Percentiles rank a stretch among this genome's conserved stretches.
Evolutionary conservation across 2,797 vertebrate species (phyloP).

Genomic region (Decapterus maruadsi): DNA sequence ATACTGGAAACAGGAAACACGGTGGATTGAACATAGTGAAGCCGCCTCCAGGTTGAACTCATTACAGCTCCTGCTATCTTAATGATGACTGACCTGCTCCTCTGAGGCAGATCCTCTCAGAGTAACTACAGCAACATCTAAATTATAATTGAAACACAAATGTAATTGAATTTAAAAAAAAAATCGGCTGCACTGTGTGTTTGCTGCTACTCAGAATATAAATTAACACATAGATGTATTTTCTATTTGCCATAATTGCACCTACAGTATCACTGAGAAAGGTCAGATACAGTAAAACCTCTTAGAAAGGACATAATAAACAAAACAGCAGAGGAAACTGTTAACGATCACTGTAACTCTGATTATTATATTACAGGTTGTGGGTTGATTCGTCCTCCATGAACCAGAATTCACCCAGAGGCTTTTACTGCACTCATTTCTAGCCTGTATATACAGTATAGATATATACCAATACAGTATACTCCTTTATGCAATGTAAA

Average conservation of each 20-base stretch:
- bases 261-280: background rate
- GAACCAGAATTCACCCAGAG: background rate
- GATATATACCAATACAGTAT: no score
- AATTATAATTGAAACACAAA: no score
- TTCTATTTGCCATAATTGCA: background rate
- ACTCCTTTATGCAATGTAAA: no score
- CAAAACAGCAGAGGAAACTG: background rate
- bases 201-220: no score
- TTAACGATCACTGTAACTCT: background rate
- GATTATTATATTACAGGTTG: background rate
- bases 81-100: background rate
- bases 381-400: background rate
- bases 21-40: background rate
- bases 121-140: background rate
- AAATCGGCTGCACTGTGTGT: background rate
- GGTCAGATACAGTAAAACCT: background rate
- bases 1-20: background rate
- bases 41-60: background rate
- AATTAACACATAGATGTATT: background rate
- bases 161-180: background rate
- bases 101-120: background rate
- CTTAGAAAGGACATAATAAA: background rate
- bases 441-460: no score
- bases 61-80: background rate
- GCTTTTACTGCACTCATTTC: background rate